These are phyloP conservation scores for Pseudomyrmex cubaensis DNA, from an alignment of 1,140 invertebrate species.

Conservation along the genomic window DNA sequence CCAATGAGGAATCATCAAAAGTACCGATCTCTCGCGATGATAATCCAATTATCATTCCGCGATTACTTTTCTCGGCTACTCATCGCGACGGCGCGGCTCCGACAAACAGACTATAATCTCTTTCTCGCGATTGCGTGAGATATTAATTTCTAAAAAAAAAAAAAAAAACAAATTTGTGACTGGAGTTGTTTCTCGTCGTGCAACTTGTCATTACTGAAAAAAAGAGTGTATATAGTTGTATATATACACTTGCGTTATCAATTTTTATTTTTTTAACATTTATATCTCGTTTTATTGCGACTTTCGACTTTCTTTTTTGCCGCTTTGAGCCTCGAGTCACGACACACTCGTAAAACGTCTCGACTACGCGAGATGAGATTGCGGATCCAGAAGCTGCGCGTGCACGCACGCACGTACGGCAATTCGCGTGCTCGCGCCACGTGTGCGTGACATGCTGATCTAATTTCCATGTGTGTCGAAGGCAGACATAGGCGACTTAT, in stretches of 20 bases:
- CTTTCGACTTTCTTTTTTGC: neutral
- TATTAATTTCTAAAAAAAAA: constrained; percentile 28
- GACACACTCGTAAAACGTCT: constrained; percentile 11
- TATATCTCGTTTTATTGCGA: neutral
- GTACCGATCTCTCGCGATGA: neutral
- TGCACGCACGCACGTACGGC: neutral
- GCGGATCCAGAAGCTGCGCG: neutral
- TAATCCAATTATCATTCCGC: constrained; percentile 12
- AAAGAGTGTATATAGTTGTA: neutral
- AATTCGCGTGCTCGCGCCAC: constrained; percentile 20
- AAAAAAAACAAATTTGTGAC: neutral
- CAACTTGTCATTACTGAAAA: neutral
- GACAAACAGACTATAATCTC: neutral
- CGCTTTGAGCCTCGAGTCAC: neutral
- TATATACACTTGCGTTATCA: neutral
- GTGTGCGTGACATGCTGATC: constrained; percentile 73
- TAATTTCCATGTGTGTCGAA: constrained; percentile 69
- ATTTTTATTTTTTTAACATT: neutral
- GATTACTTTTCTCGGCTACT: constrained; percentile 20
- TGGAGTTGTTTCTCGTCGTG: neutral
- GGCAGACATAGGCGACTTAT: constrained; percentile 38
- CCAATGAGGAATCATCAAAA: neutral
- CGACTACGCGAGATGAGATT: constrained; percentile 50
- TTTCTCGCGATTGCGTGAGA: neutral
- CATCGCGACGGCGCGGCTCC: neutral